Base-by-base conservation (phyloP, 1,140 invertebrate genomes). In the Caenorhabditis briggsae region DNA sequence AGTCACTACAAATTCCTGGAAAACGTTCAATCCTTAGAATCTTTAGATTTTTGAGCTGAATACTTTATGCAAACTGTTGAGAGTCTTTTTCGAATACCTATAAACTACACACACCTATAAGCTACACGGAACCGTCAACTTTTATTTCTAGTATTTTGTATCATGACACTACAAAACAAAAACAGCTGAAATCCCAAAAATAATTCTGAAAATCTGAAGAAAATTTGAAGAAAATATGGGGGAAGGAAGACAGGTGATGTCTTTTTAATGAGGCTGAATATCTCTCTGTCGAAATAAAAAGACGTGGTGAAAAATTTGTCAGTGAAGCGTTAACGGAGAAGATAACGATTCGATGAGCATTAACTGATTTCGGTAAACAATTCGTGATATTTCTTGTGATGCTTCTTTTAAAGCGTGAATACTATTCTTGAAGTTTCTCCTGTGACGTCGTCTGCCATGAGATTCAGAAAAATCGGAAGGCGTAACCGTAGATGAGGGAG, bases 291-390 rank as follows among this genome's bases (percentile, higher is more conserved):
- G 33, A 33, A 65, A 65, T 65, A 7, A 65, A 25, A 65, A 9
- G 12, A 33, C 25, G 23, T 41, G 61, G 41, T 41, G 61, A 65
- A 65, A 65, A 14, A 65, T 70, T 48, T n/a, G 64, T 70, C 41
- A 46, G 33, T 70, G 64, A 46, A 70, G 33, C 41, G 18, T 9
- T 23, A 61, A 25, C 1, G 46, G n/a, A n/a, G n/a, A 48, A 70
- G 14, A 46, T 46, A 6, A 46, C 64, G 64, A 46, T 70, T 46
- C 41, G 11, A 25, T 70, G 64, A 70, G 64, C 41, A 46, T 70
- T 46, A 14, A n/a, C 59, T 61, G 14, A 61, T 61, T 14, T 53
- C 16, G 1, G 50, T 53, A 53, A 14, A 53, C 50, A 14, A 53
- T 53, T 53, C 50, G 11, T 16, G 50, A 53, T 53, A 16, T 53